These are phyloP conservation scores for Reticulitermes speratus DNA, from an alignment of 1,140 invertebrate species.

Conservation along the genomic window DNA sequence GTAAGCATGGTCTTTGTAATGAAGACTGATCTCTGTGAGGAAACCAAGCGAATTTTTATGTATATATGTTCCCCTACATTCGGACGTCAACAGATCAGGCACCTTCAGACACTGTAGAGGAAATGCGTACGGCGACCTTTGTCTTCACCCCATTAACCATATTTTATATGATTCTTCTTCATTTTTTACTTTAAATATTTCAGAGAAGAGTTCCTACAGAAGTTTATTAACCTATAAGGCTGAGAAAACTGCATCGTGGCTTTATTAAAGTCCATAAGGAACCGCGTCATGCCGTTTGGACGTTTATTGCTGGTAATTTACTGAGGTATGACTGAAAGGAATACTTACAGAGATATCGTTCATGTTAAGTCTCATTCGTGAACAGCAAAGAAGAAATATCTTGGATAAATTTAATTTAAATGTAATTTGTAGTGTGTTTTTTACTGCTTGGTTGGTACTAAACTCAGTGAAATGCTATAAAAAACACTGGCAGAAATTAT, in stretches of 20 bases:
- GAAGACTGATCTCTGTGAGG: too few species aligned
- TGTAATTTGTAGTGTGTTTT: neutral
- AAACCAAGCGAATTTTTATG: too few species aligned
- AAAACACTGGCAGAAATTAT: neutral
- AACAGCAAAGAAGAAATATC: neutral
- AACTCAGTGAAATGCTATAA: neutral
- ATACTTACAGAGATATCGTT: neutral
- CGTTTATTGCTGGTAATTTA: neutral
- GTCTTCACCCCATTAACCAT: neutral
- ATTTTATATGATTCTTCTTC: neutral
- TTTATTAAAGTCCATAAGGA: neutral
- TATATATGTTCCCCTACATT: too few species aligned
- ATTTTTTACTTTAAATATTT: neutral
- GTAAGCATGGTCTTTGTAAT: too few species aligned
- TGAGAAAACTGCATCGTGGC: neutral
- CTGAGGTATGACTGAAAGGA: neutral
- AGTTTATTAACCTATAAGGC: neutral
- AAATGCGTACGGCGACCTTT: neutral
- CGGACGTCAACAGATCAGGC: too few species aligned
- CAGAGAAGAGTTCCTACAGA: neutral
- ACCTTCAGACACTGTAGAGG: too few species aligned
- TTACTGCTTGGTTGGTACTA: neutral
- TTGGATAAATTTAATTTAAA: neutral
- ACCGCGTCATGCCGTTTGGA: neutral
- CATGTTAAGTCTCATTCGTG: neutral